A percentile compares a stretch with the other conserved stretches of the same genome.
Conservation (phyloP, 2,888 invertebrate genomes). For the Conchocele bisecta region DNA sequence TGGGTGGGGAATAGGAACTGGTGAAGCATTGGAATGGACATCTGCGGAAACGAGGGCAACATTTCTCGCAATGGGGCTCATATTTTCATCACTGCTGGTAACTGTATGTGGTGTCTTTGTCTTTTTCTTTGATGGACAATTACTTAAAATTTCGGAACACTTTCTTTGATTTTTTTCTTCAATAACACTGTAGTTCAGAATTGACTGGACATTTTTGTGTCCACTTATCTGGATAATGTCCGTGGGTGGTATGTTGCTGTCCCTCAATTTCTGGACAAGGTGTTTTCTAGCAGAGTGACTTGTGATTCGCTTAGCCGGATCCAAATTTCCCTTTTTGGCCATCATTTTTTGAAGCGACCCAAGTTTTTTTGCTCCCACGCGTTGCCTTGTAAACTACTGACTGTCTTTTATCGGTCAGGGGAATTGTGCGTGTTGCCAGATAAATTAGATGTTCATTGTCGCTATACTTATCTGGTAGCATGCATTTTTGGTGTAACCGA, state of each 20-base stretch:
- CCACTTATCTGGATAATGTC: conserved; percentile 47
- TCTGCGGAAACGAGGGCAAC: too few relatives aligned
- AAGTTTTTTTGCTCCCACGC: conserved; percentile 35
- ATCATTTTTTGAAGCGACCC: too few relatives aligned
- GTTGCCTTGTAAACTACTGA: conserved; percentile 33
- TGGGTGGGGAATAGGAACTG: too few relatives aligned
- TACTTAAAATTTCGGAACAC: conserved; percentile 28
- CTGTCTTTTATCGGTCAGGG: neutral
- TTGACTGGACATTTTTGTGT: conserved; percentile 44
- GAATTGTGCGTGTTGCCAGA: conserved; percentile 26
- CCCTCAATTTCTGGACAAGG: conserved; percentile 31
- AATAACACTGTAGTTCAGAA: conserved; percentile 32
- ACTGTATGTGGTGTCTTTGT: too few relatives aligned
- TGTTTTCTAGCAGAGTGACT: conserved; percentile 42
- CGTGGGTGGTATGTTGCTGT: conserved; percentile 39
- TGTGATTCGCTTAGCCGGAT: conserved; percentile 10
- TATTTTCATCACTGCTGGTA: too few relatives aligned
- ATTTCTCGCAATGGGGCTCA: too few relatives aligned
- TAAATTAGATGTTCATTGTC: conserved; percentile 26
- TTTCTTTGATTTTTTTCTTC: conserved; percentile 40
- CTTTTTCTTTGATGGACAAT: too few relatives aligned
- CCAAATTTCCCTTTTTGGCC: too few relatives aligned
- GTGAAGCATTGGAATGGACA: too few relatives aligned
- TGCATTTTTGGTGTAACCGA: conserved; percentile 41
- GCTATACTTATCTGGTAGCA: conserved; percentile 25